Evolutionary conservation across 2,113 vertebrate genomes (phyloP).

Genomic region (Petromus typicus): DNA sequence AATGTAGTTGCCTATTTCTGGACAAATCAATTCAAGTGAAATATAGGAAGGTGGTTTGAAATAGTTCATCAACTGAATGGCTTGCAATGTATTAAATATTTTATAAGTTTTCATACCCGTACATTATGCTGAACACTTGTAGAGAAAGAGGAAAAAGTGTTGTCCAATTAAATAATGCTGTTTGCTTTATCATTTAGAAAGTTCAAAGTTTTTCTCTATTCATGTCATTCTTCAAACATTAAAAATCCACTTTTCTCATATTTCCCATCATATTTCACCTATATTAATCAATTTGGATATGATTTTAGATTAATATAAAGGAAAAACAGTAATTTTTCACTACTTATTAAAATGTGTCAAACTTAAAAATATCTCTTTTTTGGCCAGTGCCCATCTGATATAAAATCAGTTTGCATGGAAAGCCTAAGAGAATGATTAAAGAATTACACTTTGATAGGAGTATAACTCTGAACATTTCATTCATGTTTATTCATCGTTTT

Average conservation of each 20-base stretch:
- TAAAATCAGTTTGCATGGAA: slow-evolving; percentile 48
- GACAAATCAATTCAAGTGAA: neutral
- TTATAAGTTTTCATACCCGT: neutral
- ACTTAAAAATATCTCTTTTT: neutral
- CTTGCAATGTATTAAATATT: neutral
- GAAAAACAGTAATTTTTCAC: neutral
- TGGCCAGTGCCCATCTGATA: neutral
- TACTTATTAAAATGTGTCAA: neutral
- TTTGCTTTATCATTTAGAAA: neutral
- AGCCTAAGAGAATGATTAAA: slow-evolving; percentile 60
- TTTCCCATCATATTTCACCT: neutral
- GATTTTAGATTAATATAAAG: slow-evolving; percentile 9
- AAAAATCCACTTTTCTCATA: neutral
- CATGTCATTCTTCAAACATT: neutral
- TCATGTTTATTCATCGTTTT: slow-evolving; percentile 44
- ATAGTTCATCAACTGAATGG: neutral
- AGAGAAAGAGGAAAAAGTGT: neutral
- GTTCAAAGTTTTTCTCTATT: neutral
- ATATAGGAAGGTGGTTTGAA: neutral
- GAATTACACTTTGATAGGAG: neutral
- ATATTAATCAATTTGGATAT: neutral
- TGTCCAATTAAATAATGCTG: neutral
- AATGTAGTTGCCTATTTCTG: neutral
- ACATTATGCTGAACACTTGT: neutral
- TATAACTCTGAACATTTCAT: slow-evolving; percentile 34